Percentiles rank a stretch among this genome's conserved stretches.
Conservation (phyloP, 2,113 vertebrate species). For the Galeopterus variegatus region DNA sequence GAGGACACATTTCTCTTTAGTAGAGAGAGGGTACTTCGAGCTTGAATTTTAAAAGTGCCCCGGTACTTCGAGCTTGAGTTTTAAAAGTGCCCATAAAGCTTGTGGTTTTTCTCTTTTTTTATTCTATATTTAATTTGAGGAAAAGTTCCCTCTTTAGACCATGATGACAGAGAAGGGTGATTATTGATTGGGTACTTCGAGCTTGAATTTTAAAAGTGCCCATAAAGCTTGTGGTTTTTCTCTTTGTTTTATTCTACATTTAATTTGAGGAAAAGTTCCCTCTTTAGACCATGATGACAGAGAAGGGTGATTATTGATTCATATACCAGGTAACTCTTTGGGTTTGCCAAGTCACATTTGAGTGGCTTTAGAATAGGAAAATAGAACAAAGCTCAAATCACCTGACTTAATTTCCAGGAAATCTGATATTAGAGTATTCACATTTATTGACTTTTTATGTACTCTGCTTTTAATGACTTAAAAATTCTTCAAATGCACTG, state of each 20-base stretch:
- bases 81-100: background rate
- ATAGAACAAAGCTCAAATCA: conserved; percentile 19
- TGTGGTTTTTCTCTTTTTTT: conserved; percentile 42
- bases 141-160: background rate
- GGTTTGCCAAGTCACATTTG: background rate
- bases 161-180: background rate
- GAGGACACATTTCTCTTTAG: background rate
- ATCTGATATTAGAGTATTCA: conserved; percentile 37
- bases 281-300: background rate
- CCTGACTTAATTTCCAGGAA: conserved; percentile 50
- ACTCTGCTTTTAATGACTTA: conserved; percentile 34
- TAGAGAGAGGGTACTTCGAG: background rate
- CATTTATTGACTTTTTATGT: conserved; percentile 41
- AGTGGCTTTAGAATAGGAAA: conserved; percentile 38
- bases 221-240: background rate
- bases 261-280: conserved; percentile 44
- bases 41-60: background rate
- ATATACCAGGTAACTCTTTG: background rate
- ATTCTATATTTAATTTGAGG: conserved; percentile 55
- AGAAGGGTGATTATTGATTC: conserved; percentile 6
- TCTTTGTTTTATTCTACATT: conserved; percentile 56
- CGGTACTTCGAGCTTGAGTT: background rate
- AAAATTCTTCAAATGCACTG: conserved; percentile 6
- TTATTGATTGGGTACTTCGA: too few species aligned
- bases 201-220: too few species aligned